Percentiles rank a stretch among this genome's conserved stretches.
Evolutionary conservation across 92 coral and sea anemone species (phyloP).

Genomic region (Porites lobata): DNA sequence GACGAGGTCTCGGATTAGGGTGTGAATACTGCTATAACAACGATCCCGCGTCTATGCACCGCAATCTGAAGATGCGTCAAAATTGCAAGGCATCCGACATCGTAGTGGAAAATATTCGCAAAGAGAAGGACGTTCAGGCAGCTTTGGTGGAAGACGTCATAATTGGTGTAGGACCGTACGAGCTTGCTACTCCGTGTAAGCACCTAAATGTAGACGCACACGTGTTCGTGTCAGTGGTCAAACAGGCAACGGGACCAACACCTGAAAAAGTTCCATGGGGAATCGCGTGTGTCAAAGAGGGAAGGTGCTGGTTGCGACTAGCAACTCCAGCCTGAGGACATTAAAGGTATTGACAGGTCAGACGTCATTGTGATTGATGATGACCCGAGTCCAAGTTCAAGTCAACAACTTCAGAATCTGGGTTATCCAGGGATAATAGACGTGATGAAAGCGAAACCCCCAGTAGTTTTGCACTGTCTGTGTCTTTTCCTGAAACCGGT

Average conservation of each 20-base stretch:
- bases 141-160: constrained; percentile 40
- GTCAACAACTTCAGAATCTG: no score
- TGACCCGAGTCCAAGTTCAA: no score
- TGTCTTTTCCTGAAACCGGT: constrained; percentile 35
- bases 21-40: constrained; percentile 62
- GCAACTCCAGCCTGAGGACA: no score
- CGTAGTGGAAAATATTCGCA: constrained; percentile 54
- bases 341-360: no score
- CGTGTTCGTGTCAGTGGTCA: constrained; percentile 26
- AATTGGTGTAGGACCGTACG: constrained; percentile 52
- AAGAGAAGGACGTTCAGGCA: constrained; percentile 29
- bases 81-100: constrained; percentile 49
- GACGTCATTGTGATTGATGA: no score
- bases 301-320: background rate
- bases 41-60: constrained; percentile 47
- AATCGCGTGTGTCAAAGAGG: background rate
- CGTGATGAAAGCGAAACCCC: no score
- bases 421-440: no score
- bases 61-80: constrained; percentile 46
- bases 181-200: constrained; percentile 2
- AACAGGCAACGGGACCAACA: background rate
- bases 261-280: background rate
- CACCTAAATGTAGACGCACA: constrained; percentile 17
- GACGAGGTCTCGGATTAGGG: background rate
- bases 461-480: background rate